Conservation (phyloP, 2,888 invertebrate genomes). For the Synanthedon formicaeformis region DNA sequence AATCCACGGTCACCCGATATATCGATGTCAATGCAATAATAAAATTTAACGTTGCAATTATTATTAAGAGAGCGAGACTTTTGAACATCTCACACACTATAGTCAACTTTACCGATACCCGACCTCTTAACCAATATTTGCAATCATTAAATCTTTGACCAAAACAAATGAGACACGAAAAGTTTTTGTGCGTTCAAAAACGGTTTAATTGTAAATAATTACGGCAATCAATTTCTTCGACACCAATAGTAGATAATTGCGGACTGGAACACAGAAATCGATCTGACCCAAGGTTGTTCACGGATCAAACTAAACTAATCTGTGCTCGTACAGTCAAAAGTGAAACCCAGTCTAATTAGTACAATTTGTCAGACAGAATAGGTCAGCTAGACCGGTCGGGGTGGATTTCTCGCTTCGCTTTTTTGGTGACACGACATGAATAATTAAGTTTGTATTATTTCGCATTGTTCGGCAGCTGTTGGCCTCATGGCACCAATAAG, state of each 20-base stretch:
- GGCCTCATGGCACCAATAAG: slow-evolving; percentile 52
- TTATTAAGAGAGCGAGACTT: slow-evolving; percentile 26
- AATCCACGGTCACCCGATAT: slow-evolving; percentile 34
- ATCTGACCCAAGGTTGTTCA: slow-evolving; percentile 38
- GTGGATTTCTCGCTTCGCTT: slow-evolving; percentile 37
- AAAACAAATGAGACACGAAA: slow-evolving; percentile 29
- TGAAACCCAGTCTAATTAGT: slow-evolving; percentile 54
- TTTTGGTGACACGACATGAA: slow-evolving; percentile 47
- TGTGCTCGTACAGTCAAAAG: slow-evolving; percentile 32
- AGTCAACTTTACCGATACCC: slow-evolving; percentile 45
- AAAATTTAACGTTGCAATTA: slow-evolving; percentile 53
- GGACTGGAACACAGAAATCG: slow-evolving; percentile 20
- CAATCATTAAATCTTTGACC: slow-evolving; percentile 35
- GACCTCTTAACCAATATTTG: slow-evolving; percentile 59
- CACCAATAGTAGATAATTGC: slow-evolving; percentile 10
- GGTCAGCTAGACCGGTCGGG: slow-evolving; percentile 38
- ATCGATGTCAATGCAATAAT: slow-evolving; percentile 64
- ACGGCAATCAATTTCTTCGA: slow-evolving; percentile 10
- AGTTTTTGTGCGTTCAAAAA: slow-evolving; percentile 17
- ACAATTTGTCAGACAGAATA: slow-evolving; percentile 41
- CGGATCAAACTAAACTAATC: slow-evolving; percentile 24
- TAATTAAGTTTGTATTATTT: slow-evolving; percentile 41
- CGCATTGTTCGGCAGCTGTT: slow-evolving; percentile 36
- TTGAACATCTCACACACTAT: slow-evolving; percentile 20
- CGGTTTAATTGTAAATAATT: slow-evolving; percentile 22